A percentile compares a stretch with the other conserved stretches of the same genome.
phyloP scores from a whole-genome alignment of 92 coral and sea anemone genomes.

The Bergia puertoricense region DNA sequence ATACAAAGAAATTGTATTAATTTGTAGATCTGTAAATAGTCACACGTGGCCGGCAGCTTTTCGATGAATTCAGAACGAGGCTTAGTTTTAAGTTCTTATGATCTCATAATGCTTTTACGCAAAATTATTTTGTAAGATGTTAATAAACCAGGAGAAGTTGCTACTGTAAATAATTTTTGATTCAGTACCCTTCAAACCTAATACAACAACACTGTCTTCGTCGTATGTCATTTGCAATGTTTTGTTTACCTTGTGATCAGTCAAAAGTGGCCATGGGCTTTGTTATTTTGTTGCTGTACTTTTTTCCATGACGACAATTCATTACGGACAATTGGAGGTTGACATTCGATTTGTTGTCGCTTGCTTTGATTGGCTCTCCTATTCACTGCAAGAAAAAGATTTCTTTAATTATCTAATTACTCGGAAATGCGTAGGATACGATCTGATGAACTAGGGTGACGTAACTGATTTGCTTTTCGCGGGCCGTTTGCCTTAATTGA shows the following conservation, averaged over 20 bases:
- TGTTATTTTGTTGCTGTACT: constrained; percentile 38
- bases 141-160: background rate
- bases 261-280: constrained; percentile 39
- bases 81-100: background rate
- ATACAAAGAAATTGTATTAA: background rate
- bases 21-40: background rate
- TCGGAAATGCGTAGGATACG: constrained; percentile 70
- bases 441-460: constrained; percentile 58
- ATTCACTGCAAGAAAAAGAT: background rate
- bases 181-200: background rate
- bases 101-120: background rate
- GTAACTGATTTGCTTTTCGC: constrained; percentile 64
- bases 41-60: constrained; percentile 30
- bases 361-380: constrained; percentile 22
- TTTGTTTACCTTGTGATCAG: constrained; percentile 32
- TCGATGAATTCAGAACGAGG: background rate
- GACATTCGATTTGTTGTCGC: constrained; percentile 25
- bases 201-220: background rate
- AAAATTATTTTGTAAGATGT: background rate
- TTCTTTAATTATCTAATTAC: constrained; percentile 58
- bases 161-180: background rate
- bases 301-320: constrained; percentile 27
- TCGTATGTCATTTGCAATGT: constrained; percentile 1
- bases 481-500: constrained; percentile 66
- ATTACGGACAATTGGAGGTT: constrained; percentile 28